A percentile compares a stretch with the other conserved stretches of the same genome.
Evolutionary conservation across 2,888 invertebrate species (phyloP).

Genomic region (Camptogramma bilineatum): DNA sequence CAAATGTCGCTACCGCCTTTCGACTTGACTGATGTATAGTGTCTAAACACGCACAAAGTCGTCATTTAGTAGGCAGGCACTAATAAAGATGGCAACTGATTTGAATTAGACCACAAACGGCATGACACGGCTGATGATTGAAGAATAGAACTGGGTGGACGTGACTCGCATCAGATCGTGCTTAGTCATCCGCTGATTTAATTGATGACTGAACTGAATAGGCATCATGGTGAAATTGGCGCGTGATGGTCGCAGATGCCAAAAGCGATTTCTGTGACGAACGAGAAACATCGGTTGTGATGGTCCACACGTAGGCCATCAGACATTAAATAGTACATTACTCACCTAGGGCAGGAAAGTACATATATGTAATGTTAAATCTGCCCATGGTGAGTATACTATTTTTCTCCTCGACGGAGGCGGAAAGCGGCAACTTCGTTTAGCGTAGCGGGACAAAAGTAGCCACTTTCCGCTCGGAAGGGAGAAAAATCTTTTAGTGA

Average conservation of each 20-base stretch:
- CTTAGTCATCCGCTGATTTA: constrained; percentile 24
- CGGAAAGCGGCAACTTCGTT: too few relatives aligned
- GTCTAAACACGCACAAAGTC: not conserved
- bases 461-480: too few relatives aligned
- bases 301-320: constrained; percentile 4
- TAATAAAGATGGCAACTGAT: constrained; percentile 25
- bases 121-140: constrained; percentile 34
- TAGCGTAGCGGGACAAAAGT: too few relatives aligned
- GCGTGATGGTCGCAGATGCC: constrained; percentile 23
- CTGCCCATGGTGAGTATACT: too few relatives aligned
- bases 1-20: too few relatives aligned
- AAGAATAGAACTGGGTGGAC: constrained; percentile 23
- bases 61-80: not conserved
- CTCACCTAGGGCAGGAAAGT: too few relatives aligned
- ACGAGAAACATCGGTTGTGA: not conserved
- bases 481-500: too few relatives aligned
- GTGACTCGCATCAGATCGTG: constrained; percentile 28
- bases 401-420: too few relatives aligned
- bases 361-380: too few relatives aligned
- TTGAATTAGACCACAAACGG: constrained; percentile 54
- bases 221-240: constrained; percentile 24
- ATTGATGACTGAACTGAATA: constrained; percentile 27
- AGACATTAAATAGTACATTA: too few relatives aligned
- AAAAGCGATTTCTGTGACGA: constrained; percentile 19
- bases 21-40: too few relatives aligned